Evolutionary conservation across 1,140 invertebrate genomes (phyloP), one percentile per base, ranked within the genome.

Genomic region (Drosophila seguyi): DNA sequence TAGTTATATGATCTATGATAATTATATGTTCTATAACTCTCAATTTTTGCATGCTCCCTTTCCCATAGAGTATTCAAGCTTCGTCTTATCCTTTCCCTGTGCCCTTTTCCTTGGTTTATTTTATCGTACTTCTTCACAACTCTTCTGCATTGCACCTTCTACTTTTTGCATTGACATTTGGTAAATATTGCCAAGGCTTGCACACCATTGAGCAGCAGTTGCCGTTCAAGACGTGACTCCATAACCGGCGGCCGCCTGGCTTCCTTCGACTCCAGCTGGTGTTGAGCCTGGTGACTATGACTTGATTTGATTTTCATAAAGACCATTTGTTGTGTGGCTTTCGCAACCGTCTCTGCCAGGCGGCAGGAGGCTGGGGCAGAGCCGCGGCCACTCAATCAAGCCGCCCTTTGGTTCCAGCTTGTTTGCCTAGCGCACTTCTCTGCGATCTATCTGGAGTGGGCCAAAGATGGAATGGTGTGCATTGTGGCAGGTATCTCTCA

Each of bases 121-220:
- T 41, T 63, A 62, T 65, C 76, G 69, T 73, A 72, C 67, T 45
- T 62, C 62, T 62, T 62, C 72, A 57, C 47, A 71, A 73, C 47
- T 82, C 60, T 75, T 53, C 45, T 74, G 84, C 66, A 79, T 63
- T 63, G 79, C 84, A 88, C 67, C 72, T 77, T 74, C 61, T 61
- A 78, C 84, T 72, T 84, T 85, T 83, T 88, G 85, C 85, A 88
- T 90, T 90, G 85, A 90, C 85, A 90, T 90, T 90, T 90, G 81
- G 85, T 81, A 90, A 90, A 90, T 90, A 90, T 90, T 81, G 81
- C 78, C 79, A 81, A 63, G 67, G 79, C 65, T 44, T 55, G 63
- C 72, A 60, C 73, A 47, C 61, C 77, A 80, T 74, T 62, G 80
- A 83, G 74, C 69, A 74, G 75, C 50, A 66, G 74, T 41, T 61